These are phyloP conservation scores for Typhlomys cinereus DNA, from an alignment of 2,113 vertebrate species.

Conservation along the genomic window DNA sequence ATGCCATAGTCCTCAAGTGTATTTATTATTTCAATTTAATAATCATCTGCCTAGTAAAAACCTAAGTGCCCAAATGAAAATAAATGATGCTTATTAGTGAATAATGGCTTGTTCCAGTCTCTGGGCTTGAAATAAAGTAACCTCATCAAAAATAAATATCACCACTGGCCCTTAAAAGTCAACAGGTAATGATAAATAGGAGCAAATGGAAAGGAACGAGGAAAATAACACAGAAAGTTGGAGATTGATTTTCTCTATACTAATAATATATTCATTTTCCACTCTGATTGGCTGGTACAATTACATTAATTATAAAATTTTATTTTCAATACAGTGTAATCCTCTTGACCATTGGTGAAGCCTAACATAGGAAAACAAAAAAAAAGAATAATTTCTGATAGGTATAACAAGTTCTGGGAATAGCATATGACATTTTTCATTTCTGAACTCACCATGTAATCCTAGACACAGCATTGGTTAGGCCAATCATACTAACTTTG, in stretches of 20 bases:
- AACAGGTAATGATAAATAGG: conserved; percentile 65
- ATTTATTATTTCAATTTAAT: conserved; percentile 73
- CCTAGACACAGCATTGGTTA: not conserved
- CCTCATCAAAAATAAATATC: conserved; percentile 70
- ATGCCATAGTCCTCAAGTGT: conserved; percentile 39
- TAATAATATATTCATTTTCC: conserved; percentile 31
- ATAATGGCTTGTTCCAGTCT: conserved; percentile 68
- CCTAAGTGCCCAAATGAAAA: conserved; percentile 68
- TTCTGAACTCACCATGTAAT: not conserved
- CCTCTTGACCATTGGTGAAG: not conserved
- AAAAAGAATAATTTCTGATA: conserved; percentile 7
- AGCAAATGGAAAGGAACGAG: conserved; percentile 60
- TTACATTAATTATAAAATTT: conserved; percentile 36
- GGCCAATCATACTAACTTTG: not conserved
- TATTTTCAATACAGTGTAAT: conserved; percentile 6
- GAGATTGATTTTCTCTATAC: conserved; percentile 53
- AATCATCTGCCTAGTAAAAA: conserved; percentile 62
- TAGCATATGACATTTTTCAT: conserved; percentile 16
- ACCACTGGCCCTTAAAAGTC: conserved; percentile 53
- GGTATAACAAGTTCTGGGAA: not conserved
- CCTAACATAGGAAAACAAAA: not conserved
- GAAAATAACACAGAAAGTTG: conserved; percentile 16
- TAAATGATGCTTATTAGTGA: conserved; percentile 73
- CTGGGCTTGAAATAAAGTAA: conserved; percentile 66
- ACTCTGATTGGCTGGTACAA: not conserved